Conservation (phyloP, 30 jellyfish, hydroid and myxozoan species). For the Morbakka virulenta region DNA sequence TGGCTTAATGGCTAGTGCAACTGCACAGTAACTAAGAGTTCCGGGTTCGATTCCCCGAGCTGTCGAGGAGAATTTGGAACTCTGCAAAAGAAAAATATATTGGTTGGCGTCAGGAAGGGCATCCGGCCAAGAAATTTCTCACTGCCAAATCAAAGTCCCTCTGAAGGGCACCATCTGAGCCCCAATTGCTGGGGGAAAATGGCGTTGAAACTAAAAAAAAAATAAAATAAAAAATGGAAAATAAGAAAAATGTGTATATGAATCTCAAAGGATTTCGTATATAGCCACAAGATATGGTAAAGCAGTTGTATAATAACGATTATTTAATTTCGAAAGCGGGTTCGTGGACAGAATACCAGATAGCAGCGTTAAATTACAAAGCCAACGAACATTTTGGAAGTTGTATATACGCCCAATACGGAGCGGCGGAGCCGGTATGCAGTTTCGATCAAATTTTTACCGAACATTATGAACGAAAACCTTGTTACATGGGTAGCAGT, state of each 20-base stretch:
- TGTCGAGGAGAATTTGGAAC: too few relatives aligned
- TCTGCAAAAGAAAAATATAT: too few relatives aligned
- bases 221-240: too few relatives aligned
- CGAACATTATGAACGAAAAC: slow-evolving; percentile 50
- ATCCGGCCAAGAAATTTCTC: too few relatives aligned
- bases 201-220: too few relatives aligned
- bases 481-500: slow-evolving; percentile 80
- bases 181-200: too few relatives aligned
- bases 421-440: slow-evolving; percentile 64
- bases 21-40: too few relatives aligned
- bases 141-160: too few relatives aligned
- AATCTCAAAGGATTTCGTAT: slow-evolving; percentile 63
- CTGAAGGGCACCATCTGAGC: too few relatives aligned
- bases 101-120: too few relatives aligned
- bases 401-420: slow-evolving; percentile 46
- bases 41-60: too few relatives aligned
- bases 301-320: slow-evolving; percentile 69
- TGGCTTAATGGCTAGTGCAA: too few relatives aligned
- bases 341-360: slow-evolving; percentile 77
- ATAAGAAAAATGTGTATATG: slow-evolving; percentile 43
- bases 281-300: slow-evolving; percentile 47
- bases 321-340: slow-evolving; percentile 63
- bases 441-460: slow-evolving; percentile 43
- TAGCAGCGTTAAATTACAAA: slow-evolving; percentile 58
- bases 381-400: slow-evolving; percentile 73